phyloP scores from a whole-genome alignment of 2,113 vertebrate species.

The Aphelocoma coerulescens region DNA sequence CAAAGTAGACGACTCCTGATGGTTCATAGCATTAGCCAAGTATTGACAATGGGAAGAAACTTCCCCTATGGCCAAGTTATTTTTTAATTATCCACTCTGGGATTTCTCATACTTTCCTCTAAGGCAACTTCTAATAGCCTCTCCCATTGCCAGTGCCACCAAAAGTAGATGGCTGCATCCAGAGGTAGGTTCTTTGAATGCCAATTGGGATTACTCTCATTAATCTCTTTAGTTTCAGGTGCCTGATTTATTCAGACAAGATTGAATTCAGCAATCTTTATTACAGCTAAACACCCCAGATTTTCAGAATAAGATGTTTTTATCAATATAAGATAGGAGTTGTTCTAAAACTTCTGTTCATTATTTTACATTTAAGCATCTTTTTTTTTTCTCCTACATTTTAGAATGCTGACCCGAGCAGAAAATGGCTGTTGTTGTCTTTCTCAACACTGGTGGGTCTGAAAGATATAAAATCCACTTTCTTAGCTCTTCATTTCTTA shows the following conservation, averaged over 20 bases:
- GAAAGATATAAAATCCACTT: not conserved
- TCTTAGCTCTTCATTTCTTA: not conserved
- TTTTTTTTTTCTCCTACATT: not conserved
- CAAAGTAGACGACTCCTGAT: not conserved
- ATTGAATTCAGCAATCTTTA: not conserved
- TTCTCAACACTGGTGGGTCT: not conserved
- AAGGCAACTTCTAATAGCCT: not conserved
- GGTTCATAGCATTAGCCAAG: not conserved
- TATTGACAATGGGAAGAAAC: conserved; percentile 13
- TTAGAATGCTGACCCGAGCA: not conserved
- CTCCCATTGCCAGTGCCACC: not conserved
- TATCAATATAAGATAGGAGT: not conserved
- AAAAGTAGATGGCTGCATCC: not conserved
- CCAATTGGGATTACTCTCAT: not conserved
- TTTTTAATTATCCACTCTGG: conserved; percentile 55
- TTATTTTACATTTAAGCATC: not conserved
- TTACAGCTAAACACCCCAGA: not conserved
- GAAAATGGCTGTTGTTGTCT: not conserved
- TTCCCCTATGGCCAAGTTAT: conserved; percentile 8
- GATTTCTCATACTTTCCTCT: conserved; percentile 25
- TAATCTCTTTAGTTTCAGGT: not conserved
- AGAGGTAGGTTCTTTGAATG: not conserved
- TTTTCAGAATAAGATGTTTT: not conserved
- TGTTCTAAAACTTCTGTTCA: not conserved
- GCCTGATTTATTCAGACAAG: not conserved